phyloP scores from a whole-genome alignment of 2,113 vertebrate genomes.

The Prunella fulvescens region DNA sequence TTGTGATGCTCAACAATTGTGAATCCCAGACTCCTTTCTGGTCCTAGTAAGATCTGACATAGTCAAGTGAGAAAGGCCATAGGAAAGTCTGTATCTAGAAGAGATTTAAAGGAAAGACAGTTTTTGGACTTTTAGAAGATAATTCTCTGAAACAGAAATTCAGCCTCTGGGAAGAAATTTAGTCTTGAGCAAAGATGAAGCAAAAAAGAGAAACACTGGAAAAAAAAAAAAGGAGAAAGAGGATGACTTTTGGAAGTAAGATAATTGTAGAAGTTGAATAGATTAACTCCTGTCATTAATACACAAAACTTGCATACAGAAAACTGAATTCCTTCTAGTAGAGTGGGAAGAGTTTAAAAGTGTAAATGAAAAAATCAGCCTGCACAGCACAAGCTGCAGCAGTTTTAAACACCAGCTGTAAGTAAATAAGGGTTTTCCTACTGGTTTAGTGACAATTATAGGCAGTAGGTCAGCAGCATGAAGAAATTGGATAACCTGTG shows the following conservation, averaged over 20 bases:
- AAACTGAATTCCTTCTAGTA: background rate
- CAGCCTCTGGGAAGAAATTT: background rate
- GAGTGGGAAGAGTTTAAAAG: accelerated
- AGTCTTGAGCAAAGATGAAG: background rate
- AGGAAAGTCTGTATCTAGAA: background rate
- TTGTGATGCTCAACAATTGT: background rate
- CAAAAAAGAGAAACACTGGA: accelerated
- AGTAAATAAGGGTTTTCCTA: background rate
- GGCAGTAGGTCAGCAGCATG: background rate
- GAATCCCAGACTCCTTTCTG: background rate
- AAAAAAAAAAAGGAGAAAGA: background rate
- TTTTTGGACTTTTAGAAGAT: background rate
- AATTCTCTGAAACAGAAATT: background rate
- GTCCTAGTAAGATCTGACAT: background rate
- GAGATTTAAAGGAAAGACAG: background rate
- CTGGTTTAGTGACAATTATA: background rate
- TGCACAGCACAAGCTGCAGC: background rate
- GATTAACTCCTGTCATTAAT: background rate
- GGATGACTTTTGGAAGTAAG: background rate
- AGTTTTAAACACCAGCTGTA: background rate
- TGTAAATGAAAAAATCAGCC: background rate
- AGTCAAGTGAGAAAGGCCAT: background rate
- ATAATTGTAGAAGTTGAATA: background rate
- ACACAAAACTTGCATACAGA: background rate
- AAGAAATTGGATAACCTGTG: background rate